phyloP scores from a whole-genome alignment of 1,140 invertebrate species.

The Kradibia gibbosae region DNA sequence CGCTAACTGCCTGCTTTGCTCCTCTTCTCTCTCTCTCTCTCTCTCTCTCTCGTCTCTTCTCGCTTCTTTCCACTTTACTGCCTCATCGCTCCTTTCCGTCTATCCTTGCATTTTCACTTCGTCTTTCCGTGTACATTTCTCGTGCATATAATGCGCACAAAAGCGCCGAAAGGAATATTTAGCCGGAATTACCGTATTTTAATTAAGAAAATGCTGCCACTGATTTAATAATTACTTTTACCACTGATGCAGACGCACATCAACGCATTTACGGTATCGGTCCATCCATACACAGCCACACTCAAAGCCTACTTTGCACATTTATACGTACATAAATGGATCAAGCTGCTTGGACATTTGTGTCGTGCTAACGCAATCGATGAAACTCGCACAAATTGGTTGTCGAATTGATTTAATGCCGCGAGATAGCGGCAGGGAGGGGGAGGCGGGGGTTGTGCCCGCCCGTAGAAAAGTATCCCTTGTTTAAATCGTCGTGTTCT shows the following conservation, averaged over 20 bases:
- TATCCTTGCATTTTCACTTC: not conserved
- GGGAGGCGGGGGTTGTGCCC: too few relatives aligned
- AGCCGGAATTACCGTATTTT: conserved; percentile 35
- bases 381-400: not conserved
- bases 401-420: conserved; percentile 1
- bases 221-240: conserved; percentile 22
- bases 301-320: too few relatives aligned
- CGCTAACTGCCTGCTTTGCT: conserved; percentile 68
- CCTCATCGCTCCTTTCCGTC: not conserved
- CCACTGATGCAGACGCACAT: not conserved
- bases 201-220: conserved; percentile 35
- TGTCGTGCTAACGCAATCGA: conserved; percentile 11
- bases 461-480: not conserved
- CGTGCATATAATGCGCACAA: conserved; percentile 4
- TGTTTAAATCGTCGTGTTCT: not conserved
- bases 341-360: not conserved
- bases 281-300: too few relatives aligned
- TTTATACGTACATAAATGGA: too few relatives aligned
- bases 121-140: conserved; percentile 15
- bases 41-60: conserved; percentile 27
- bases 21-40: conserved; percentile 37
- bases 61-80: conserved; percentile 12
- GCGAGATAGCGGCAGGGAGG: not conserved
- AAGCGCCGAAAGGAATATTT: conserved; percentile 26
- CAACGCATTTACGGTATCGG: too few relatives aligned